phyloP scores from a whole-genome alignment of 2,888 invertebrate species.

The Tuta absoluta region DNA sequence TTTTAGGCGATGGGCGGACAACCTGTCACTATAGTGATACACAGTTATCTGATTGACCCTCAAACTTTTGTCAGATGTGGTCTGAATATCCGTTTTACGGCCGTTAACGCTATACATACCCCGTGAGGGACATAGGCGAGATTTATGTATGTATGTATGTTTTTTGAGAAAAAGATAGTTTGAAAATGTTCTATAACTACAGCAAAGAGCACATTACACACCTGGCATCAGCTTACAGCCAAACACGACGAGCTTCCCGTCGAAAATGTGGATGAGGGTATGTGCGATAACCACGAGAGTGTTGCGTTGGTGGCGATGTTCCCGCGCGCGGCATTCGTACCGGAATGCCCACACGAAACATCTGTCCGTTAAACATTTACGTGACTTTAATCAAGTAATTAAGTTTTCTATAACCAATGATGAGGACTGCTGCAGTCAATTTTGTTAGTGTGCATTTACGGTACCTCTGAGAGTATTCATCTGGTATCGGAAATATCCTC shows the following conservation, averaged over 20 bases:
- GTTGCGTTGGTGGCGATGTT: constrained; percentile 56
- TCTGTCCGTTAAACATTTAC: constrained; percentile 40
- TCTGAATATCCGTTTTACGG: no score
- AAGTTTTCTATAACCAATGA: no score
- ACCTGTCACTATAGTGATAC: no score
- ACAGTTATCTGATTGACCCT: no score
- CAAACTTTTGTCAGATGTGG: no score
- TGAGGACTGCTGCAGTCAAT: no score
- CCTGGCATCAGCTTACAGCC: constrained; percentile 59
- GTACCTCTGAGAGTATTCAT: constrained; percentile 61
- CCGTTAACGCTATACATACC: no score
- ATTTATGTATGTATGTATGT: no score
- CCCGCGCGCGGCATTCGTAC: constrained; percentile 63
- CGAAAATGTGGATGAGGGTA: constrained; percentile 53
- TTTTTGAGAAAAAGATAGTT: no score
- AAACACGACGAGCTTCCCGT: constrained; percentile 48
- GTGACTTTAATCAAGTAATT: neutral
- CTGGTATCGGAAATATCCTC: constrained; percentile 53
- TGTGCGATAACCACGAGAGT: constrained; percentile 54
- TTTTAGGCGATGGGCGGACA: no score
- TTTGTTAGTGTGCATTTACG: neutral
- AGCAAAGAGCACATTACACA: constrained; percentile 32
- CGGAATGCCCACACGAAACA: constrained; percentile 70
- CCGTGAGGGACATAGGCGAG: no score
- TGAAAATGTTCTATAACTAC: no score